These are phyloP conservation scores for Minunthozetes semirufus DNA, from an alignment of 2,888 invertebrate genomes.

Conservation along the genomic window DNA sequence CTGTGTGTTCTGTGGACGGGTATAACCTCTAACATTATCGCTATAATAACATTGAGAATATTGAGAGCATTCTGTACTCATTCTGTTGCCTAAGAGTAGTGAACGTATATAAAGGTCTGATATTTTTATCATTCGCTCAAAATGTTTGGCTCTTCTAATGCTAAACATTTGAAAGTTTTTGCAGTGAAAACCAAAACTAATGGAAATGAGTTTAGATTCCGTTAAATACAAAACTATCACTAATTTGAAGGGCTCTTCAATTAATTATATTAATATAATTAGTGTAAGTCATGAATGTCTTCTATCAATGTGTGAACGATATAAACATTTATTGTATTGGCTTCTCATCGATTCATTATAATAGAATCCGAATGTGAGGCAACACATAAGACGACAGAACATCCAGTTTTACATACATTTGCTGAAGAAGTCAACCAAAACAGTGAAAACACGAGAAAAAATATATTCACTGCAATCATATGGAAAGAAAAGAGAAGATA, in stretches of 20 bases:
- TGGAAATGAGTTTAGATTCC: neutral
- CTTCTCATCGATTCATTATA: constrained; percentile 1
- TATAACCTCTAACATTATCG: neutral
- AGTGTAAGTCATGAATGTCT: constrained; percentile 3
- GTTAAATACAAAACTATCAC: neutral
- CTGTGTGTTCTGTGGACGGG: neutral
- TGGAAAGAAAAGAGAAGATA: constrained; percentile 4
- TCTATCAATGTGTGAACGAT: constrained; percentile 1
- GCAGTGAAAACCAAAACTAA: neutral
- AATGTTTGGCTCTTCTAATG: constrained; percentile 1
- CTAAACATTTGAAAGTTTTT: constrained; percentile 12
- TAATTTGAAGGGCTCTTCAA: neutral
- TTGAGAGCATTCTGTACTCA: neutral
- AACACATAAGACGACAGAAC: neutral
- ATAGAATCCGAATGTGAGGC: neutral
- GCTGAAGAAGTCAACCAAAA: neutral
- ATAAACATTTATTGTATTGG: neutral
- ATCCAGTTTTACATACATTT: neutral
- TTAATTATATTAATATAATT: neutral
- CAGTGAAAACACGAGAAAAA: neutral
- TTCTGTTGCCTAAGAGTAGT: neutral
- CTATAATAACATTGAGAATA: neutral
- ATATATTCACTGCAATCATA: neutral
- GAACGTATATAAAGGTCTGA: neutral
- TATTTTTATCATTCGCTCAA: neutral